Conservation (phyloP, 2,113 vertebrate species). For the Lutjanus erythropterus region DNA sequence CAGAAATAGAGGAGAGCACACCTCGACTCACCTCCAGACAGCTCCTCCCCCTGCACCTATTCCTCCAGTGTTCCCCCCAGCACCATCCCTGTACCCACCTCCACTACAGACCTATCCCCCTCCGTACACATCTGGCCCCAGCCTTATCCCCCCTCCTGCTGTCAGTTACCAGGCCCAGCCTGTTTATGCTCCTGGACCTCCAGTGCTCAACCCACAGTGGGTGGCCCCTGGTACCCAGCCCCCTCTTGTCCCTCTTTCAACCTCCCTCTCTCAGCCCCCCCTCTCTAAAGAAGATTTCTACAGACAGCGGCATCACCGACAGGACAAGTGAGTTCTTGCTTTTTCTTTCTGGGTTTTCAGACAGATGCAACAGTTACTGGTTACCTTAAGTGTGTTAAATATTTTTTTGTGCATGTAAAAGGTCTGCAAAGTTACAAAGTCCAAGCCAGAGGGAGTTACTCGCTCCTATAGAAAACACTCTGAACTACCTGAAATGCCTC, state of each 20-base stretch:
- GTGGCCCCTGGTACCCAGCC: slow-evolving; percentile 89
- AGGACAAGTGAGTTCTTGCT: slow-evolving; percentile 92
- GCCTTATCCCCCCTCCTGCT: slow-evolving; percentile 90
- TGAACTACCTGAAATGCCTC: no score
- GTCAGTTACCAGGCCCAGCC: slow-evolving; percentile 90
- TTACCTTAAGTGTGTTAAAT: no score
- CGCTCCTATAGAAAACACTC: no score
- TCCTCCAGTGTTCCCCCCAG: slow-evolving; percentile 66
- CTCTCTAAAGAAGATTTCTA: slow-evolving; percentile 98
- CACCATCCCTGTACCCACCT: slow-evolving; percentile 69
- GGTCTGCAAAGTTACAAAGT: no score
- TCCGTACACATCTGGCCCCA: slow-evolving; percentile 77
- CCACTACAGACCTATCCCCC: slow-evolving; percentile 75
- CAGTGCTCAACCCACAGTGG: slow-evolving; percentile 88
- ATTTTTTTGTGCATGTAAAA: no score
- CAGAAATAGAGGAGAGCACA: slow-evolving; percentile 68
- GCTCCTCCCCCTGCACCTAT: slow-evolving; percentile 50
- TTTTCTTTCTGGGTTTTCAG: background rate
- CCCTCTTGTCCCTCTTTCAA: slow-evolving; percentile 85
- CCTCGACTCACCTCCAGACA: slow-evolving; percentile 51
- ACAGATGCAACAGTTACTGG: background rate
- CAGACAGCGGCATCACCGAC: slow-evolving; percentile 93
- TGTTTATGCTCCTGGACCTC: slow-evolving; percentile 88
- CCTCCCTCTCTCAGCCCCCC: slow-evolving; percentile 89
- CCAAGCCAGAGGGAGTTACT: no score